Evolutionary conservation across 2,888 invertebrate genomes (phyloP), one percentile per base, ranked within the genome.

Genomic region (Drosophila melanosoma): DNA sequence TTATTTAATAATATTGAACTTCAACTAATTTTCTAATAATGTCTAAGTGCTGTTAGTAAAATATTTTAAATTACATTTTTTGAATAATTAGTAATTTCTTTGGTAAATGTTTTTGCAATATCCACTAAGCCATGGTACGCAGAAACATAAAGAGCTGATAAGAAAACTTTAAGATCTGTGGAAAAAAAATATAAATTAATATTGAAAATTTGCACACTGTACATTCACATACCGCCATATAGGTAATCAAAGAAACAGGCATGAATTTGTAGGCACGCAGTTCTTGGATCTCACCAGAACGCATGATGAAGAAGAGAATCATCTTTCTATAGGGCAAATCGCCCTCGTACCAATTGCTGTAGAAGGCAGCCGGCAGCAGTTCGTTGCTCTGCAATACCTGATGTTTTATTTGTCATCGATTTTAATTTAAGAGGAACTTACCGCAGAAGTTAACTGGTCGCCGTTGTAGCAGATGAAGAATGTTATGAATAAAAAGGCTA

Each of bases 291-390:
- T 90, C 79, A 0, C 67, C 49, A 3, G 91, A 80, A 12, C 90
- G 82, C 84, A 90, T 87, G 54, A 92, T 91, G 3, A 92, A 81
- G 42, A 92, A 78, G 0, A 89, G 69, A 56, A 92, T 70, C 87
- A 89, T 91, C 53, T 76, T 88, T 10, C 91, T 80, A 73, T 91
- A 92, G 2, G 67, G 68, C 12, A 78, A 66, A 68, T 90, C 80
- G 0, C 92, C 92, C 12, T 92, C 90, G 60, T 91, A 90, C 92
- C 92, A 92, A 52, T 92, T 92, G 26, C 82, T 90, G 35, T 92
- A 83, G 36, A 92, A 91, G 3, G 91, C 90, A 11, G 91, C 89
- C 0, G 83, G 76, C 58, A 88, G 38, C 15, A 92, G 32, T 69
- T 89, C 78, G 17, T 80, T 83, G 54, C 86, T 86, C 92, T 86